These are phyloP conservation scores for Trichopria drosophilae DNA, from an alignment of 2,888 invertebrate species.

Conservation along the genomic window DNA sequence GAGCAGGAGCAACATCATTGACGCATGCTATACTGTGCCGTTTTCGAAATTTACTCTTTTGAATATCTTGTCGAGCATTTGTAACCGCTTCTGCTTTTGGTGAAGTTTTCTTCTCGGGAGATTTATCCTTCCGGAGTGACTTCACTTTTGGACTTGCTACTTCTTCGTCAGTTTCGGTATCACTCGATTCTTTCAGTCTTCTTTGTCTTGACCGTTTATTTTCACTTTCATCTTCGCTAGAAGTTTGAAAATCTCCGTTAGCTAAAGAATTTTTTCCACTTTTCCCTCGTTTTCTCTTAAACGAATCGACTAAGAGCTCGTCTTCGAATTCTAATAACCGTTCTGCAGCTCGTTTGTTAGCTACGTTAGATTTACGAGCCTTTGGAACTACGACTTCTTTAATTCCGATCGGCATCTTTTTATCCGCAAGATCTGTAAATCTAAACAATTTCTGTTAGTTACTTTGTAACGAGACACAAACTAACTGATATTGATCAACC, in stretches of 20 bases:
- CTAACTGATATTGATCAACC: no score
- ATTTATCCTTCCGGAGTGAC: no score
- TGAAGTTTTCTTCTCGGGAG: no score
- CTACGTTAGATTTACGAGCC: constrained; percentile 45
- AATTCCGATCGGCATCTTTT: constrained; percentile 71
- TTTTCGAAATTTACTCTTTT: constrained; percentile 5
- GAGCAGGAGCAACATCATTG: no score
- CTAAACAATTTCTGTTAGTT: no score
- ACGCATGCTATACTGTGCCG: no score
- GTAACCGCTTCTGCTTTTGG: no score
- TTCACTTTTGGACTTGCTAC: neutral
- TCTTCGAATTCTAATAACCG: constrained; percentile 62
- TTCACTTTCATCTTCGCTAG: constrained; percentile 17
- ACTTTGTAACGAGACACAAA: no score
- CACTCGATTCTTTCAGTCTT: neutral
- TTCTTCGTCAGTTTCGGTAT: neutral
- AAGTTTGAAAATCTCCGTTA: no score
- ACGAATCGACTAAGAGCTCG: constrained; percentile 53
- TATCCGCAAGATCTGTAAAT: constrained; percentile 64
- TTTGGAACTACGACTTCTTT: constrained; percentile 60
- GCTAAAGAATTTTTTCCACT: constrained; percentile 33
- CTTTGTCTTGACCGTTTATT: neutral
- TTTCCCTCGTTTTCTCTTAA: constrained; percentile 40
- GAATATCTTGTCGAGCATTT: neutral
- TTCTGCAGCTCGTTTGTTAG: constrained; percentile 51